phyloP scores from a whole-genome alignment of 2,797 vertebrate species.

The Brotula barbata region DNA sequence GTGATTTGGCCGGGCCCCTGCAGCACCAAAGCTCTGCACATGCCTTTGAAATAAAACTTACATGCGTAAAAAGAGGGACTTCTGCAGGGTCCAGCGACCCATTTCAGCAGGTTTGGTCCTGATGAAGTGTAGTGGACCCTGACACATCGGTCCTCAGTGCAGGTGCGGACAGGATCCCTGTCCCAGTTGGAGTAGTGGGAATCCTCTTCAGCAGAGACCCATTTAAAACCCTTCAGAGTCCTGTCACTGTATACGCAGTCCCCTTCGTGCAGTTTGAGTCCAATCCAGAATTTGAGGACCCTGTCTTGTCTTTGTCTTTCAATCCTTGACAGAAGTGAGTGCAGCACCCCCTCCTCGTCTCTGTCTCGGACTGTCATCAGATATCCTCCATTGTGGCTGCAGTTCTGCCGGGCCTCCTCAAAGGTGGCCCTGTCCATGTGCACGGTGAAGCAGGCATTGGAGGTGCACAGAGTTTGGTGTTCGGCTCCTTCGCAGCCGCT shows the following conservation, averaged over 20 bases:
- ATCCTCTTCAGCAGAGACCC: constrained; percentile 59
- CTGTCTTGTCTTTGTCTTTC: constrained; percentile 5
- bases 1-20: constrained; percentile 54
- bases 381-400: constrained; percentile 71
- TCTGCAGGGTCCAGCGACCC: constrained; percentile 67
- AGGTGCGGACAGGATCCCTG: constrained; percentile 68
- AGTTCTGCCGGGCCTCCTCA: constrained; percentile 49
- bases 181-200: constrained; percentile 77
- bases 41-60: constrained; percentile 74
- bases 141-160: constrained; percentile 72
- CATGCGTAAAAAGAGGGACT: constrained; percentile 59
- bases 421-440: constrained; percentile 55
- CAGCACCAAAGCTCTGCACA: constrained; percentile 71
- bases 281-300: constrained; percentile 69
- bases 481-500: constrained; percentile 19
- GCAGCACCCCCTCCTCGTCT: constrained; percentile 59
- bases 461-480: constrained; percentile 60
- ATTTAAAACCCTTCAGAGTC: constrained; percentile 73
- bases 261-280: constrained; percentile 60
- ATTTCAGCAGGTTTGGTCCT: constrained; percentile 51
- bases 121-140: constrained; percentile 27
- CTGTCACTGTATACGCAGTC: constrained; percentile 45
- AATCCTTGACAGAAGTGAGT: constrained; percentile 45
- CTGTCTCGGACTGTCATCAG: constrained; percentile 69
- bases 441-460: constrained; percentile 70